Evolutionary conservation across 2,888 invertebrate genomes (phyloP), one percentile per base, ranked within the genome.

Genomic region (Electrophaes corylata): DNA sequence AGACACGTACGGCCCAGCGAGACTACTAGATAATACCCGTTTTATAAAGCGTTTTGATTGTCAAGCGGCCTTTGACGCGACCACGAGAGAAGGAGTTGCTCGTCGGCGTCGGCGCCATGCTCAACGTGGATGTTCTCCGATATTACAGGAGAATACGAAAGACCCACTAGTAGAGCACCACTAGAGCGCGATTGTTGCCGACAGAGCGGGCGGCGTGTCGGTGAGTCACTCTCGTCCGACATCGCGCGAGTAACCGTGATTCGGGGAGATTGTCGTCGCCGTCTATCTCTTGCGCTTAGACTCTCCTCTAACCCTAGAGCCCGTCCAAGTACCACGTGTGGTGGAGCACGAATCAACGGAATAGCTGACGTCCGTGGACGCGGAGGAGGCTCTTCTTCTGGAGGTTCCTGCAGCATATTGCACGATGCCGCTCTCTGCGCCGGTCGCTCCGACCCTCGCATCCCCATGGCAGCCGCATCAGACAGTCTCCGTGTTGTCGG

Each of bases 171-270:
- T 58, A 81, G 93, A 81, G 86, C 94, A 2, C 91, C 90, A 54
- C 90, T 91, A 0, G 91, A 91, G 1, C 91, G 86, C 14, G 91
- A 91, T 57, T 91, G 91, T 68, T 91, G 91, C 1, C 91, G 84
- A 60, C 91, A 91, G 4, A 91, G 78, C 14, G 90, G 88, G 0
- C 90, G 85, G 10, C 89, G 83, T 20, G 93, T 92, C 19, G 91
- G 93, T 0, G 92, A 92, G 61, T 94, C 95, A 71, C 94, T 94
- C 73, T 95, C 95, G 72, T 95, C 95, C 14, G 95, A 95, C 89
- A 94, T 94, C 2, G 95, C 95, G 46, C 95, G 87, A 0, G 95
- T 95, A 65, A 96, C 95, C 6, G 95, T 92, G 54, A 95, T 95
- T 52, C 94, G 92, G 0, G 96, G 95, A 5, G 95, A 95, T 60